These are phyloP conservation scores for Linnaemya tessellans DNA, from an alignment of 2,888 invertebrate genomes.

Conservation along the genomic window DNA sequence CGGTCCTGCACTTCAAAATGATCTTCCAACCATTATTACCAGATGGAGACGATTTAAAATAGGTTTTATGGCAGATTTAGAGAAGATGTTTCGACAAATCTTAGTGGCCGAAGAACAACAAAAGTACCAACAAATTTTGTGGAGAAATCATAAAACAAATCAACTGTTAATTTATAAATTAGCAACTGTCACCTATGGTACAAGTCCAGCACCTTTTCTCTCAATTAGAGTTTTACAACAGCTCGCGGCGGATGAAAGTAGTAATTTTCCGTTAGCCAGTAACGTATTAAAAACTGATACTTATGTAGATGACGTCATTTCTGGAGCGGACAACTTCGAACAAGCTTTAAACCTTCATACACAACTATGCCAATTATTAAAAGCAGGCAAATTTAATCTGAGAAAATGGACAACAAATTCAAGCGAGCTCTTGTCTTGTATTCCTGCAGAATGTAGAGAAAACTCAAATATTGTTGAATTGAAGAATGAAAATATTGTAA, in stretches of 20 bases:
- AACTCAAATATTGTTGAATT: too few relatives aligned
- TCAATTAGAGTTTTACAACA: too few relatives aligned
- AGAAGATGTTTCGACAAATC: constrained; percentile 71
- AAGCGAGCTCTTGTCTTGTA: too few relatives aligned
- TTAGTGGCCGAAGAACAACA: constrained; percentile 10
- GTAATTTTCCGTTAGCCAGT: constrained; percentile 45
- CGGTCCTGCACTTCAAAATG: constrained; percentile 64
- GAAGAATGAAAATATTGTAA: too few relatives aligned
- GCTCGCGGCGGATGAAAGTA: constrained; percentile 35
- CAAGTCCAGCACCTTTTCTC: constrained; percentile 15
- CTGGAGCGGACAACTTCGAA: constrained; percentile 23
- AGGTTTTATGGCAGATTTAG: constrained; percentile 65
- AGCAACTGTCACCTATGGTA: constrained; percentile 29
- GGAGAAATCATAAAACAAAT: too few relatives aligned
- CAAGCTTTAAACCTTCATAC: too few relatives aligned
- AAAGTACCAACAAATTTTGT: constrained; percentile 53
- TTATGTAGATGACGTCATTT: constrained; percentile 27
- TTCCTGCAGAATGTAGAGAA: too few relatives aligned
- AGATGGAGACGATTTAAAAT: constrained; percentile 55
- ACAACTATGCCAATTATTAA: too few relatives aligned
- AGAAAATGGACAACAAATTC: too few relatives aligned
- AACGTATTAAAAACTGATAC: constrained; percentile 35
- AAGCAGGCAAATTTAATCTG: too few relatives aligned
- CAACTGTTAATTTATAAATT: background rate
- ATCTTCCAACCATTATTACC: constrained; percentile 52